phyloP scores from a whole-genome alignment of 2,797 vertebrate species.

The Platalea minor region DNA sequence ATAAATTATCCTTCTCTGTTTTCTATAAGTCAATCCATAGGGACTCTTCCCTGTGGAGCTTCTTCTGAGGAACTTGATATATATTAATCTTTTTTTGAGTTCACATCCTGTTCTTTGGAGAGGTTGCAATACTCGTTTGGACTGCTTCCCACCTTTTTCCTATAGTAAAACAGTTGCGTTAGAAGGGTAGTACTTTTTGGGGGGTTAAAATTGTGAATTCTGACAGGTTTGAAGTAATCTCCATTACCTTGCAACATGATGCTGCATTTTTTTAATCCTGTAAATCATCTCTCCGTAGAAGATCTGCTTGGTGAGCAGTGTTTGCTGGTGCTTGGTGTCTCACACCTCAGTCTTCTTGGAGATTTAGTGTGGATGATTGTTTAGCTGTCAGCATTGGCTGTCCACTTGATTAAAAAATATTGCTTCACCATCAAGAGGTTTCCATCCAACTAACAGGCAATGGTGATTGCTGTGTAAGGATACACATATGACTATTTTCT shows the following conservation, averaged over 20 bases:
- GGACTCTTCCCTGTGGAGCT: neutral
- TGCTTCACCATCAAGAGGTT: neutral
- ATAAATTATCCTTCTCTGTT: neutral
- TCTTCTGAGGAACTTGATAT: neutral
- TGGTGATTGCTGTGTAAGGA: neutral
- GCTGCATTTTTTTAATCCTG: neutral
- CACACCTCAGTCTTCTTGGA: neutral
- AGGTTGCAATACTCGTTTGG: neutral
- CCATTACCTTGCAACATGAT: neutral
- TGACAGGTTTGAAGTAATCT: neutral
- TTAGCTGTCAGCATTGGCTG: neutral
- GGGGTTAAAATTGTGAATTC: neutral
- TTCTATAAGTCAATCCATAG: neutral
- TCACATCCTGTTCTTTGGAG: neutral
- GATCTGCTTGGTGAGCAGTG: neutral
- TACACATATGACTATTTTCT: accelerated
- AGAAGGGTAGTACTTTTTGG: neutral
- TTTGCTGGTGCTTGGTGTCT: neutral
- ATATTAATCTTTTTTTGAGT: neutral
- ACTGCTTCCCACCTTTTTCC: neutral
- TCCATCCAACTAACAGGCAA: neutral
- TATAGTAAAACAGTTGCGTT: neutral
- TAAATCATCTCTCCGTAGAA: accelerated
- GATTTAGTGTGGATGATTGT: neutral
- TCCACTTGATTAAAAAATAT: neutral